Evolutionary conservation across 1,140 invertebrate species (phyloP), one percentile per base, ranked within the genome.

Genomic region (Asbolus verrucosus): DNA sequence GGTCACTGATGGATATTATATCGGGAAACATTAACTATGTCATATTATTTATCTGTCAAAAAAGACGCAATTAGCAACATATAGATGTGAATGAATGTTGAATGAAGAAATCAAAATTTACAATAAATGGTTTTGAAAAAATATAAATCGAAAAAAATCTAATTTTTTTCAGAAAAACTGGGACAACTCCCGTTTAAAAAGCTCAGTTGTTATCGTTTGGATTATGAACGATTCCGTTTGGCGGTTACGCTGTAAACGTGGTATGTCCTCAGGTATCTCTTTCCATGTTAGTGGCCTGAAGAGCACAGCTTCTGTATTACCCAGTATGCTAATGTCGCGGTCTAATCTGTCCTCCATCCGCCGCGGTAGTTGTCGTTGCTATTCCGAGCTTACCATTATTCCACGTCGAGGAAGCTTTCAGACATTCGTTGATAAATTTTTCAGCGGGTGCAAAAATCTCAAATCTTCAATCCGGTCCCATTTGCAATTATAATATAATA

Each of bases 251-350:
- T 27, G 46, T 27, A 54, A 13, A 9, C 46, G 46, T 14, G 21
- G 21, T 54, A 27, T 36, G 33, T 36, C 33, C 11, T 11, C 46
- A 54, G 46, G 46, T 54, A 50, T 50, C 43, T 50, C n/a, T n/a
- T 19, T 36, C 16, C 15, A 50, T 62, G 61, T 39, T 63, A 41
- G 61, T 41, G 39, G 61, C 61, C 61, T 36, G 61, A 63, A 63
- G 61, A 63, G 61, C 61, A 63, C 36, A 41, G 61, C 61, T 63
- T 24, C 61, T 41, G 61, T 63, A 24, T 68, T 68, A 67, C 65
- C 46, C 46, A 15, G 41, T 67, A 67, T 67, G 65, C 65, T 46
- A 67, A 67, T 67, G 65, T 54, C 31, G 65, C 39, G 41, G 65
- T 33, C 41, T 67, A 67, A 67, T 67, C 65, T 67, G 65, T 67